Conservation (phyloP, 2,113 vertebrate species). For the Neopipo cinnamomea region DNA sequence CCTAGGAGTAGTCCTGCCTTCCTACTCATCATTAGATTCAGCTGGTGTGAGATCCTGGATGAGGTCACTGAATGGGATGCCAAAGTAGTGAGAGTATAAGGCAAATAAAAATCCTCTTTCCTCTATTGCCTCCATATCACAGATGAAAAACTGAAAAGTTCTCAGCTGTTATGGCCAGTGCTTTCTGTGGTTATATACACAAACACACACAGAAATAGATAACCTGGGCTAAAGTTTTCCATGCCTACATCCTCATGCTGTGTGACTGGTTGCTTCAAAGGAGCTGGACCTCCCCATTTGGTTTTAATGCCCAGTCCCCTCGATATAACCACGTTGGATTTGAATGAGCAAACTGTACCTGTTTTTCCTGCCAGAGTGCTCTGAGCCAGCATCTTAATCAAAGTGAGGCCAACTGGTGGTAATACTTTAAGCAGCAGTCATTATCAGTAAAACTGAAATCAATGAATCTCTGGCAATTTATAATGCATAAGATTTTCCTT, state of each 20-base stretch:
- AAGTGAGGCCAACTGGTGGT: neutral
- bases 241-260: neutral
- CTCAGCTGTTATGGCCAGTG: neutral
- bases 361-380: neutral
- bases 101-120: neutral
- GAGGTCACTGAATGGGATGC: neutral
- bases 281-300: neutral
- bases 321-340: neutral
- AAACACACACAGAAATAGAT: neutral
- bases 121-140: neutral
- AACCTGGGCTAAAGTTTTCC: neutral
- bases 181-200: neutral
- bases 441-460: conserved; percentile 1
- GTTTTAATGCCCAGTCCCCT: neutral
- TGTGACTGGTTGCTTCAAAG: neutral
- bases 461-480: neutral
- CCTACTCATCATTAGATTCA: neutral
- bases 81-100: neutral
- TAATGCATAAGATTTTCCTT: neutral
- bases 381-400: neutral
- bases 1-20: neutral
- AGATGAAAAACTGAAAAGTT: neutral
- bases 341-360: neutral
- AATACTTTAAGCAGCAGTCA: neutral
- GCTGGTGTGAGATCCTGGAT: neutral